Evolutionary conservation across 2,888 invertebrate genomes (phyloP).

Genomic region (Cantharis nigra): DNA sequence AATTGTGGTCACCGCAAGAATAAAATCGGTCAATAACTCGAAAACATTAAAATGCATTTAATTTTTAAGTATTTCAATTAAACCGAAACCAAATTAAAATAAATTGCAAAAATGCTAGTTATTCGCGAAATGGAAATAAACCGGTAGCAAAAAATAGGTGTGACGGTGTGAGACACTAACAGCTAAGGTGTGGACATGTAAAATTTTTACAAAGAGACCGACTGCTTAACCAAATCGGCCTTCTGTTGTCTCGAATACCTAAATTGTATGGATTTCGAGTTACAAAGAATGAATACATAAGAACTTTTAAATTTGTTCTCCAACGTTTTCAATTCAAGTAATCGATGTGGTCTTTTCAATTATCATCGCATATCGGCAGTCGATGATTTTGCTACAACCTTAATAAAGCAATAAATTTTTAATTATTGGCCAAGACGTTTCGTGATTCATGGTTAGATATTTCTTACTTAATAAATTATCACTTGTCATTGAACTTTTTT

Average conservation of each 20-base stretch:
- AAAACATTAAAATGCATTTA: background rate
- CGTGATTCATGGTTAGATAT: background rate
- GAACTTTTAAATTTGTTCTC: background rate
- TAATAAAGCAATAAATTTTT: background rate
- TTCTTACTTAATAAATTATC: background rate
- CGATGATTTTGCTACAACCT: background rate
- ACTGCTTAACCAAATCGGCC: slow-evolving; percentile 29
- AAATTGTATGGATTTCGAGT: slow-evolving; percentile 22
- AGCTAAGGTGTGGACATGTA: slow-evolving; percentile 33
- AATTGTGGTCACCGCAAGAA: background rate
- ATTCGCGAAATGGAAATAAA: slow-evolving; percentile 31
- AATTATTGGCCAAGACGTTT: background rate
- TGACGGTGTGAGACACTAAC: slow-evolving; percentile 36
- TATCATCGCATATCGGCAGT: background rate
- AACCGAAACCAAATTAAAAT: slow-evolving; percentile 1
- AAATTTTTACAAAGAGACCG: slow-evolving; percentile 30
- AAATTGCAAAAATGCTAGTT: slow-evolving; percentile 14
- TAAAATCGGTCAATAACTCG: background rate
- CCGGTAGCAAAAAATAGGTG: slow-evolving; percentile 37
- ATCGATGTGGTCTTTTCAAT: background rate
- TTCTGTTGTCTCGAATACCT: slow-evolving; percentile 26
- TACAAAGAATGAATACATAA: slow-evolving; percentile 16
- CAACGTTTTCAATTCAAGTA: background rate
- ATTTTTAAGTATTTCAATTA: background rate
- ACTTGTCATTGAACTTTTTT: background rate